These are phyloP conservation scores for Amblyteles armatorius DNA, from an alignment of 2,888 invertebrate species.

Conservation along the genomic window DNA sequence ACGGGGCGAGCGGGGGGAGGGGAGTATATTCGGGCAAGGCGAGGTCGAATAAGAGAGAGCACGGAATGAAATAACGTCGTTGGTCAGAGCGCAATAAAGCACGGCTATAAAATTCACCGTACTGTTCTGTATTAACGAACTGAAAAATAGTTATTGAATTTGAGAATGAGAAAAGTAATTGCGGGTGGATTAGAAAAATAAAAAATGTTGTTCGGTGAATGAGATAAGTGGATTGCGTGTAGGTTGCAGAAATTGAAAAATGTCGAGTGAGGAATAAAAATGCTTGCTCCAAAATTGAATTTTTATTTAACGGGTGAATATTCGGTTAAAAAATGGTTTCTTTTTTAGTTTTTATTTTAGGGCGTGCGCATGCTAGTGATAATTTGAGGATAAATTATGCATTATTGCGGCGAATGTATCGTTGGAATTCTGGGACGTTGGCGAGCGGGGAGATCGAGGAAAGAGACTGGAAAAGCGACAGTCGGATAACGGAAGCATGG, in stretches of 20 bases:
- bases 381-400: background rate
- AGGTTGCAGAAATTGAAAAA: too few relatives aligned
- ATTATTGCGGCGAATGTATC: background rate
- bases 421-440: background rate
- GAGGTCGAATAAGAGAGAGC: slow-evolving; percentile 39
- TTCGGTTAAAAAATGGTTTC: too few relatives aligned
- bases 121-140: background rate
- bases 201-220: background rate
- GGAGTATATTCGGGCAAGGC: slow-evolving; percentile 16
- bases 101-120: background rate
- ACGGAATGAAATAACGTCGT: slow-evolving; percentile 18
- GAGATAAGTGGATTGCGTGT: too few relatives aligned
- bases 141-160: background rate
- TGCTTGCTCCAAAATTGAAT: too few relatives aligned
- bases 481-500: slow-evolving; percentile 42
- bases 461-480: background rate
- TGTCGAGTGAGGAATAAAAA: too few relatives aligned
- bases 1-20: background rate
- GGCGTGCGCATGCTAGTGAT: background rate
- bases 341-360: background rate
- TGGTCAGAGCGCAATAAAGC: background rate
- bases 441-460: slow-evolving; percentile 43
- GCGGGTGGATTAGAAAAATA: too few relatives aligned
- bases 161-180: background rate
- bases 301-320: too few relatives aligned